Percentiles rank a stretch among this genome's conserved stretches.
Conservation (phyloP, 2,797 vertebrate species). For the Myotis vivesi region DNA sequence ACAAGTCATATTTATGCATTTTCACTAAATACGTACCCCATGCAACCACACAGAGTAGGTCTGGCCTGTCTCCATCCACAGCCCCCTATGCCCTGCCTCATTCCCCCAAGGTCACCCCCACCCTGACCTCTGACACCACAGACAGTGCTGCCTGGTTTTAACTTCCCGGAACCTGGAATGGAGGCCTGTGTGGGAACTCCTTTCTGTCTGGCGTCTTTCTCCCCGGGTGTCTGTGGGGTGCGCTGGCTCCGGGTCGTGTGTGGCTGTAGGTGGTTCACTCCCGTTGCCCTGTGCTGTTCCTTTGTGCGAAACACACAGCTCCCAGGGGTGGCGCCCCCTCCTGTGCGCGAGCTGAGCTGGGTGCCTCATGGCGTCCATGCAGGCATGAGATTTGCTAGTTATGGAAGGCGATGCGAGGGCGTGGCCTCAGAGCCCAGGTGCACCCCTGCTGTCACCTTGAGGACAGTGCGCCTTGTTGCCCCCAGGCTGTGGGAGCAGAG, state of each 20-base stretch:
- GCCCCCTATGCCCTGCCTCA: accelerated
- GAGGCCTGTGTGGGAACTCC: not conserved
- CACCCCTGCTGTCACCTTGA: not conserved
- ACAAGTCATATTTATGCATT: not conserved
- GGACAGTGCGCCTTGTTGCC: not conserved
- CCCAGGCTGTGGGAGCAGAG: too few relatives aligned
- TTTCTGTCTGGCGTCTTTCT: not conserved
- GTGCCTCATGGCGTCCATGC: conserved; percentile 47
- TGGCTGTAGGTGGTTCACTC: too few relatives aligned
- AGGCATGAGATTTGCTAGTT: conserved; percentile 67
- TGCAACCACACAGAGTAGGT: not conserved
- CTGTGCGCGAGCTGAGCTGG: not conserved
- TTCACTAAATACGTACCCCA: not conserved
- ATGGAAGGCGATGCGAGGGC: not conserved
- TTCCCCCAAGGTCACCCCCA: accelerated
- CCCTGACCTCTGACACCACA: not conserved
- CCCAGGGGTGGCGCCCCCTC: not conserved
- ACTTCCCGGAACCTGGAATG: not conserved
- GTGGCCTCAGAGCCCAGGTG: conserved; percentile 24
- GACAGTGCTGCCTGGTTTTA: not conserved
- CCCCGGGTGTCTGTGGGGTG: not conserved
- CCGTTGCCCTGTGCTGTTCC: not conserved
- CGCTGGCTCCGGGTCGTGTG: accelerated
- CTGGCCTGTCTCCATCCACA: not conserved
- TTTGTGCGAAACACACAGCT: not conserved